Conservation (phyloP, 2,888 invertebrate genomes). For the Drosophila anceps region DNA sequence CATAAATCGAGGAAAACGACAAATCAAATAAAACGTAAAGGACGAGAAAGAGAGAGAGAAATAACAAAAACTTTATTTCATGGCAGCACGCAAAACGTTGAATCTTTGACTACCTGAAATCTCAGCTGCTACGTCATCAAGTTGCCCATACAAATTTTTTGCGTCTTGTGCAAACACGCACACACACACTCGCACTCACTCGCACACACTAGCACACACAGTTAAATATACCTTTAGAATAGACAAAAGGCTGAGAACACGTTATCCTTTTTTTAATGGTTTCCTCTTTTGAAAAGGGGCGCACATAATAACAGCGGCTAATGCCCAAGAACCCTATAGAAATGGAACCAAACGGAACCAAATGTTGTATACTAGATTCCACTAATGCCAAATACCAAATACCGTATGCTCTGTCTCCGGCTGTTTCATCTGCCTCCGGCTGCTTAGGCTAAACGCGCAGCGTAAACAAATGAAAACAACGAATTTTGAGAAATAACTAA, state of each 20-base stretch:
- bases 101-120: constrained; percentile 53
- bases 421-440: constrained; percentile 12
- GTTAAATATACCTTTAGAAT: constrained; percentile 8
- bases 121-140: constrained; percentile 54
- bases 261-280: constrained; percentile 78
- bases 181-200: constrained; percentile 1
- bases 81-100: constrained; percentile 16
- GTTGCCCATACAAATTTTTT: constrained; percentile 63
- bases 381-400: constrained; percentile 11
- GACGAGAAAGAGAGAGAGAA: background rate
- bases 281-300: constrained; percentile 59
- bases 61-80: constrained; percentile 2
- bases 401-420: constrained; percentile 1
- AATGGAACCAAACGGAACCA: constrained; percentile 24
- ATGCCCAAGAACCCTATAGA: constrained; percentile 36
- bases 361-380: constrained; percentile 7
- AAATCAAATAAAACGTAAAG: constrained; percentile 25
- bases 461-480: constrained; percentile 66
- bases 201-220: constrained; percentile 4
- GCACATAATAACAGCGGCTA: constrained; percentile 71
- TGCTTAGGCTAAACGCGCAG: constrained; percentile 50
- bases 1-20: constrained; percentile 32
- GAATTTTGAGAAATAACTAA: constrained; percentile 46
- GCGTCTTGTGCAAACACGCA: constrained; percentile 76
- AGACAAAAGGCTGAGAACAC: constrained; percentile 63